Base-by-base conservation (phyloP, 2,113 vertebrate species). In the Oxygymnocypris stewartii region DNA sequence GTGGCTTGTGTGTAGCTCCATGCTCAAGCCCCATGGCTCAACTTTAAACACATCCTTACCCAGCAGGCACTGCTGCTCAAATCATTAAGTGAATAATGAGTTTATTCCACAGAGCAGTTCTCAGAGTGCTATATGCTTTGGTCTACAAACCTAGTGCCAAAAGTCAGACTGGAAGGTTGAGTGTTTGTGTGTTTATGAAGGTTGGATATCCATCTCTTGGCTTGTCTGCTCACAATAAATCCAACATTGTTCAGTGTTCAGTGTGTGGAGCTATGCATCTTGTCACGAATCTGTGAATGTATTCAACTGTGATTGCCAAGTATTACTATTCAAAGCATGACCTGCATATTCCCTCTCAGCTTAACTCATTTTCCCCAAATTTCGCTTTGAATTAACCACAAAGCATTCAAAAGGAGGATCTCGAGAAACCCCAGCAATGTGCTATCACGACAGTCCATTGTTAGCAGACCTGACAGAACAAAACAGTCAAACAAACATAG, bases 21-120 rank as follows among this genome's bases (percentile, higher is more conserved):
- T 67, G 61, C 51, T 69, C 80, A 47, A 82, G 61, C 80, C 80
- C 61, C 80, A 82, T 69, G 80, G 63, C 63, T 82, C 80, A 13
- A 49, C 61, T 82, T 82, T 44, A 82, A 82, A 82, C 79, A 82
- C 59, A 82, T 82, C 92, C 90, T 92, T 92, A 67, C 80, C 25
- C 63, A 69, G 80, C 80, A 63, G 80, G 91, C 89, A 88, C 18
- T 88, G 92, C 93, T 92, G 93, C 92, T 92, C 91, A 93, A 91
- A 93, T 94, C 93, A 95, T 93, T 92, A 93, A 94, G 91, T 93
- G 80, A 67, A 63, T 82, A 93, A 94, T 92, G 93, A 93, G 94
- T 94, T 82, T 82, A 82, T 82, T 82, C 63, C 80, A 82, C 59
- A 67, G 92, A 92, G 93, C 91, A 93, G 93, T 94, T 95, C 94